These are phyloP conservation scores for Xenopus laevis DNA, from an alignment of 2,113 vertebrate species.

Conservation along the genomic window DNA sequence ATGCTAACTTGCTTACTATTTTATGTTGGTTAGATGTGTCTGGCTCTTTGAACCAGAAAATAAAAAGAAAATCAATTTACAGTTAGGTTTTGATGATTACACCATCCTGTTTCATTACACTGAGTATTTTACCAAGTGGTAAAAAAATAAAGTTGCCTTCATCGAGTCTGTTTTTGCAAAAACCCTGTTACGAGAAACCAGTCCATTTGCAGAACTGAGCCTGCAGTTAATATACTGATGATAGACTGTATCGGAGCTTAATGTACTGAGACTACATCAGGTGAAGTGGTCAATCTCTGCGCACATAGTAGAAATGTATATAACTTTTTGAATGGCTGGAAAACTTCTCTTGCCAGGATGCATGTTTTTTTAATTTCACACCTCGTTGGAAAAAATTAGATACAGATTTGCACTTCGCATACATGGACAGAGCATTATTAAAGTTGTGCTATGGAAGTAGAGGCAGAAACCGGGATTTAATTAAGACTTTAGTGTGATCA, in stretches of 20 bases:
- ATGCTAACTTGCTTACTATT: background rate
- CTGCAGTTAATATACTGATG: slow-evolving; percentile 27
- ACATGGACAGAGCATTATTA: background rate
- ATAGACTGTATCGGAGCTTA: slow-evolving; percentile 18
- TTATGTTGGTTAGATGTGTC: background rate
- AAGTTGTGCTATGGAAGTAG: background rate
- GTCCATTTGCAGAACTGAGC: slow-evolving; percentile 13
- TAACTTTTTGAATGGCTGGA: slow-evolving; percentile 26
- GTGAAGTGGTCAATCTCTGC: slow-evolving; percentile 9
- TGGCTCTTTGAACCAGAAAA: background rate
- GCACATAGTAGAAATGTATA: slow-evolving; percentile 20
- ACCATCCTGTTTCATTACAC: slow-evolving; percentile 12
- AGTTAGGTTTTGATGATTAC: background rate
- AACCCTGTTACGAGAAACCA: background rate
- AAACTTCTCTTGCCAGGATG: slow-evolving; percentile 7
- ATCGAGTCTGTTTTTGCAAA: background rate
- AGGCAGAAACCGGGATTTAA: background rate
- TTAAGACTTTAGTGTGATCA: background rate
- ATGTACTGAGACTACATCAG: slow-evolving; percentile 26
- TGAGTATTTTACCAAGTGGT: slow-evolving; percentile 2
- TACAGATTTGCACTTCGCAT: slow-evolving; percentile 20
- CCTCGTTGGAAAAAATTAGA: slow-evolving; percentile 20
- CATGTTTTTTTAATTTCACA: slow-evolving; percentile 25
- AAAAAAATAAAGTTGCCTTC: slow-evolving; percentile 6
- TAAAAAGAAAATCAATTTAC: background rate